Conservation (phyloP, 2,888 invertebrate species). For the Chrysopilus asiliformis region DNA sequence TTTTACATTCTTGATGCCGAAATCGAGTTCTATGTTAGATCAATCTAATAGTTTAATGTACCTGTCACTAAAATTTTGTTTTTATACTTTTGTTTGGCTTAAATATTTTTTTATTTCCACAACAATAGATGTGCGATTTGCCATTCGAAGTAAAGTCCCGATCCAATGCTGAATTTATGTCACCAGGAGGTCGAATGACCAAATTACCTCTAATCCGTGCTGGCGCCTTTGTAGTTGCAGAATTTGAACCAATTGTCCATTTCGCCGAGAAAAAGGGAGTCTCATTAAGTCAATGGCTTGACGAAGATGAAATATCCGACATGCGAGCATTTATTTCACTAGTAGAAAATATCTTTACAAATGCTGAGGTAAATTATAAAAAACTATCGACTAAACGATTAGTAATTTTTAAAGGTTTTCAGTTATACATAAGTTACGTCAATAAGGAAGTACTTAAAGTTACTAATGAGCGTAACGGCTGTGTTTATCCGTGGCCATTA, state of each 20-base stretch:
- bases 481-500: conserved; percentile 88
- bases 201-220: conserved; percentile 84
- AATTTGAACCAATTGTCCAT: conserved; percentile 81
- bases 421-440: conserved; percentile 79
- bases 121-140: conserved; percentile 81
- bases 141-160: conserved; percentile 68
- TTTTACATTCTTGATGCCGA: no score
- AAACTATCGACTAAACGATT: no score
- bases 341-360: conserved; percentile 74
- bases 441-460: conserved; percentile 68
- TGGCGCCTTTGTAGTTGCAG: conserved; percentile 77
- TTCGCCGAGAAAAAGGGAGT: conserved; percentile 78
- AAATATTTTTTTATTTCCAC: no score
- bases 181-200: conserved; percentile 63
- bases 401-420: conserved; percentile 11
- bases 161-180: conserved; percentile 93
- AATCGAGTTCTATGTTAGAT: no score
- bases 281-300: conserved; percentile 55
- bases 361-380: conserved; percentile 60
- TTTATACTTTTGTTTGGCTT: no score
- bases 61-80: no score
- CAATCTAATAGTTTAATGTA: no score
- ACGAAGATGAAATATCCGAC: conserved; percentile 69
- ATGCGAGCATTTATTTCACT: conserved; percentile 89
- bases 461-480: conserved; percentile 73